Evolutionary conservation across 2,797 vertebrate species (phyloP).

Genomic region (Pogoniulus pusillus): DNA sequence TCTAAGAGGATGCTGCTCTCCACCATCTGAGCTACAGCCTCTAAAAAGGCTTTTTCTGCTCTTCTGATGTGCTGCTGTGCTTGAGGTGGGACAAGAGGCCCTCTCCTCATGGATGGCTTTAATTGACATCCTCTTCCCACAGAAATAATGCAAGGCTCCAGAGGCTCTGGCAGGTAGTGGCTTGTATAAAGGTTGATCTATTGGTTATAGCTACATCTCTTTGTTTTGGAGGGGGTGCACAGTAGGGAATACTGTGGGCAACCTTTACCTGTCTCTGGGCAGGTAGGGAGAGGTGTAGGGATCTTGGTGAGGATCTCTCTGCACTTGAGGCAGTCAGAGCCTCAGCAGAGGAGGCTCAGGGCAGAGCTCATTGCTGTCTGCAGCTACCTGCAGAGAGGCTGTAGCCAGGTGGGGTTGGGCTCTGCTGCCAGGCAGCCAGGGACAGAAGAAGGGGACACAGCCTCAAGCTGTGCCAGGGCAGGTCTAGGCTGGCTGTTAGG

Average conservation of each 20-base stretch:
- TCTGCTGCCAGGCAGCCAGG: too few species aligned
- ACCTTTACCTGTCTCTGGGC: neutral
- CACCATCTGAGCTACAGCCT: neutral
- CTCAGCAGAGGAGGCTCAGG: too few species aligned
- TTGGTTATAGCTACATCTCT: too few species aligned
- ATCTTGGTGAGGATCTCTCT: neutral
- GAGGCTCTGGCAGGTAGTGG: neutral
- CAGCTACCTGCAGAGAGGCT: too few species aligned
- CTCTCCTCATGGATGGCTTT: neutral
- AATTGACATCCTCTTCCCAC: neutral
- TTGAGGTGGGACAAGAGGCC: neutral
- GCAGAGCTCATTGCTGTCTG: too few species aligned
- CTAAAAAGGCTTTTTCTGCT: neutral
- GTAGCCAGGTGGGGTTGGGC: too few species aligned
- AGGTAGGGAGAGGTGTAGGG: neutral
- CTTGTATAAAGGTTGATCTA: neutral
- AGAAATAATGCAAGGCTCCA: neutral
- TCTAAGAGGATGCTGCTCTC: neutral
- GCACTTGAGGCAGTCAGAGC: neutral
- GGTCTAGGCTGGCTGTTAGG: too few species aligned
- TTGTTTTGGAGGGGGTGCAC: neutral
- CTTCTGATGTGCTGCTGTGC: conserved; percentile 10
- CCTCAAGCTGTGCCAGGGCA: too few species aligned
- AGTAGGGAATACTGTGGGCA: neutral
- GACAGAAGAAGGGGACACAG: too few species aligned